phyloP scores from a whole-genome alignment of 2,113 vertebrate genomes.

The Brienomyrus longianalis region DNA sequence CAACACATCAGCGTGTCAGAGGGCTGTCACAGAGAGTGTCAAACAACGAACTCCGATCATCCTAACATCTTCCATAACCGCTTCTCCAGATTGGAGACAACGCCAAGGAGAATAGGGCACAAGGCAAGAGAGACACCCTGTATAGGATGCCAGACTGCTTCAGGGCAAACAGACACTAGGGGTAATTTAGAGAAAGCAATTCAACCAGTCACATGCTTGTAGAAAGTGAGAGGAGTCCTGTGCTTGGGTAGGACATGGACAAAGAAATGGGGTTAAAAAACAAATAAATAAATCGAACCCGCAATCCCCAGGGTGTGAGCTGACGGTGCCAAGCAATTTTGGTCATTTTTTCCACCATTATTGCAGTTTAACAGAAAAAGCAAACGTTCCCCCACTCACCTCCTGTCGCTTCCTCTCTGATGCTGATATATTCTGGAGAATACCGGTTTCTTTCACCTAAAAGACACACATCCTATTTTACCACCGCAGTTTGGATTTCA shows the following conservation, averaged over 20 bases:
- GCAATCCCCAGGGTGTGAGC: background rate
- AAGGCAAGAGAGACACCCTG: background rate
- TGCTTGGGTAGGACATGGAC: background rate
- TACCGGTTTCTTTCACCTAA: constrained; percentile 74
- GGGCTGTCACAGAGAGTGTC: background rate
- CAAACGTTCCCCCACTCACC: constrained; percentile 53
- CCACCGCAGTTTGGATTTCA: background rate
- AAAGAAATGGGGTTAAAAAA: background rate
- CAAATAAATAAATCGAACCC: too few species aligned
- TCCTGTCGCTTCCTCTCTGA: constrained; percentile 90
- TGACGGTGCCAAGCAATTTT: background rate
- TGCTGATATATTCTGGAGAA: constrained; percentile 61
- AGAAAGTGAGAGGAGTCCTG: background rate
- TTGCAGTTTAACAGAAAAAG: background rate
- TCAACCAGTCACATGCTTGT: background rate
- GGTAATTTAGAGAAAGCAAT: background rate
- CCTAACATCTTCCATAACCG: background rate
- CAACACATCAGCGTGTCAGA: background rate
- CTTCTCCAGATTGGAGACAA: background rate
- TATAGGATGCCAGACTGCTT: background rate
- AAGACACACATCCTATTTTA: background rate
- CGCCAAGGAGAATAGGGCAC: background rate
- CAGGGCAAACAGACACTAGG: background rate
- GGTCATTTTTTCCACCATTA: background rate
- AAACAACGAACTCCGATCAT: background rate